These are phyloP conservation scores for Pampusana beccarii DNA, from an alignment of 2,113 vertebrate species.

Conservation along the genomic window DNA sequence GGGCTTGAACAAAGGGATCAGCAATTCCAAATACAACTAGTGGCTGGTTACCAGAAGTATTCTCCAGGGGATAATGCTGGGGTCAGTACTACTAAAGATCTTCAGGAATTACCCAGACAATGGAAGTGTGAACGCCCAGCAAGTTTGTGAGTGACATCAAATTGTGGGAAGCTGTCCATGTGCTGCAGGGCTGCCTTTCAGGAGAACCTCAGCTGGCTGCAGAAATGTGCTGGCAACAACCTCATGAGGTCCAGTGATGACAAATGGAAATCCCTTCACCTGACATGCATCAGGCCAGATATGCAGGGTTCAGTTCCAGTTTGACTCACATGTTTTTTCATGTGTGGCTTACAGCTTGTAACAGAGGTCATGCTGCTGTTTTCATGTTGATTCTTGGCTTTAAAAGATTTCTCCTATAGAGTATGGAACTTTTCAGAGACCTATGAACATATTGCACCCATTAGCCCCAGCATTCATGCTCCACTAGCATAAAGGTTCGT, in stretches of 20 bases:
- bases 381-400: not conserved
- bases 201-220: not conserved
- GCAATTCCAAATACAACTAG: not conserved
- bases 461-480: not conserved
- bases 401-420: not conserved
- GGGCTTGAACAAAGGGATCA: not conserved
- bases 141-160: not conserved
- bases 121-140: not conserved
- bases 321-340: not conserved
- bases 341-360: not conserved
- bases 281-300: not conserved
- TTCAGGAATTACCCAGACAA: not conserved
- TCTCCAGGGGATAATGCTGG: fast-evolving
- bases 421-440: not conserved
- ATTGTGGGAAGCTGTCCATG: not conserved
- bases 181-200: not conserved
- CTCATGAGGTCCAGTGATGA: not conserved
- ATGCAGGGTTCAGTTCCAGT: not conserved
- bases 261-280: not conserved
- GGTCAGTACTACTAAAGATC: not conserved
- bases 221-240: not conserved
- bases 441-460: not conserved
- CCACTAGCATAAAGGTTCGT: not conserved
- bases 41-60: not conserved
- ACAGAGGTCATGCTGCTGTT: not conserved